These are phyloP conservation scores for Leptarthrus brevirostris DNA, from an alignment of 2,888 invertebrate species.

Conservation along the genomic window DNA sequence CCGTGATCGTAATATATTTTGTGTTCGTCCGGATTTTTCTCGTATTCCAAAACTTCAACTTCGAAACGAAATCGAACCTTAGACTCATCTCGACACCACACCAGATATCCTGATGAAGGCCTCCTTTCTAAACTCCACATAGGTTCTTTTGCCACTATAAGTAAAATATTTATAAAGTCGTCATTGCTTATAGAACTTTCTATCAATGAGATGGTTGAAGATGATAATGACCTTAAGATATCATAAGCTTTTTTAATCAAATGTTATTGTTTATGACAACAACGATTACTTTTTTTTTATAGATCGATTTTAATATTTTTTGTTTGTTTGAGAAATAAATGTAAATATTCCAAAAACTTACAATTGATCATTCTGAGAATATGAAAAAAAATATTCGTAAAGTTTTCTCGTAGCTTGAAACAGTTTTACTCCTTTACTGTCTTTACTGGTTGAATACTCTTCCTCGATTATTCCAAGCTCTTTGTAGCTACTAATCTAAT, in stretches of 20 bases:
- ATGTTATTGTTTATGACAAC: no score
- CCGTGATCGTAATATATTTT: slow-evolving; percentile 56
- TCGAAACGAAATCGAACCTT: slow-evolving; percentile 68
- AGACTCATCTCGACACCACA: slow-evolving; percentile 67
- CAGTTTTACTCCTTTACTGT: not conserved
- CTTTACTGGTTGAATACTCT: not conserved
- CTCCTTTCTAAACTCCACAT: slow-evolving; percentile 67
- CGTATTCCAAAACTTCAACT: slow-evolving; percentile 67
- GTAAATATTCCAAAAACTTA: no score
- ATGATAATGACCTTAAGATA: no score
- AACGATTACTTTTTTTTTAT: no score
- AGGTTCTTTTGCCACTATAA: slow-evolving; percentile 63
- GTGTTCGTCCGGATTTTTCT: slow-evolving; percentile 66
- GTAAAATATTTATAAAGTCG: no score
- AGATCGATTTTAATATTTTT: no score
- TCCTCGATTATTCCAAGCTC: no score
- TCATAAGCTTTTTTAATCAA: no score
- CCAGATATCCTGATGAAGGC: slow-evolving; percentile 66
- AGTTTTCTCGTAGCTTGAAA: not conserved
- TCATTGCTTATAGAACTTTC: no score
- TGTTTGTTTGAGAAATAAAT: no score
- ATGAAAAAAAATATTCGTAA: not conserved
- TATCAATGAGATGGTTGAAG: no score
- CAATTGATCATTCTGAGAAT: slow-evolving; percentile 12
- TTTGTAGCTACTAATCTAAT: no score